phyloP scores from a whole-genome alignment of 2,797 vertebrate genomes.

The Hippocampus kuda region DNA sequence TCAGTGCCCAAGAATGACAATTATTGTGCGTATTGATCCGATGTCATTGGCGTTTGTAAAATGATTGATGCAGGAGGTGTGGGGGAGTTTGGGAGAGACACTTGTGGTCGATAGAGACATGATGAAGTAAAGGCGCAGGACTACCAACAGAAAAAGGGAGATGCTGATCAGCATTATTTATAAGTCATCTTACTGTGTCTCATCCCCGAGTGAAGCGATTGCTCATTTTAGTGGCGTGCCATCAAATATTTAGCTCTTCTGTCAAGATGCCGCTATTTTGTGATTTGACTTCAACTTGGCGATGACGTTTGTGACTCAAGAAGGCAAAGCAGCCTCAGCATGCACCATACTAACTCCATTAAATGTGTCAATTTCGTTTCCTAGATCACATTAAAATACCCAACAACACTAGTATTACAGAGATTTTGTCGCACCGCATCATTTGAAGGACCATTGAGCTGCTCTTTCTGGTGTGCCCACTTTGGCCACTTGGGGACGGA shows the following conservation, averaged over 20 bases:
- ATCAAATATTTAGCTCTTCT: slow-evolving; percentile 15
- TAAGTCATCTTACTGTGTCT: neutral
- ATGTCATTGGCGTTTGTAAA: neutral
- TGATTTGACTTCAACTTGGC: neutral
- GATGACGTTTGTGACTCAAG: neutral
- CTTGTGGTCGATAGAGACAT: neutral
- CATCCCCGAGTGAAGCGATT: neutral
- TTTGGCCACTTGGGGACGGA: too few relatives aligned
- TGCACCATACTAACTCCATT: too few relatives aligned
- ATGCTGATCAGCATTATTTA: neutral
- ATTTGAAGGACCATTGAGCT: too few relatives aligned
- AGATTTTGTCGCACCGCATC: too few relatives aligned
- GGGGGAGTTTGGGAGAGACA: too few relatives aligned
- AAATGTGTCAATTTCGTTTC: neutral
- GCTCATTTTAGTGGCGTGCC: neutral
- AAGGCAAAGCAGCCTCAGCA: neutral
- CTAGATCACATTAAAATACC: neutral
- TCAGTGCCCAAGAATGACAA: slow-evolving; percentile 2
- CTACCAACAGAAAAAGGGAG: neutral
- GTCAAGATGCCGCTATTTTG: neutral
- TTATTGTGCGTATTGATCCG: neutral
- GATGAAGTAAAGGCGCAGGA: neutral
- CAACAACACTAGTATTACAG: too few relatives aligned
- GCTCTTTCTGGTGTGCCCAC: too few relatives aligned
- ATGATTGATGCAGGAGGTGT: neutral